A percentile compares a stretch with the other conserved stretches of the same genome.
phyloP scores from a whole-genome alignment of 1,140 invertebrate species.

The Microplitis demolitor region DNA sequence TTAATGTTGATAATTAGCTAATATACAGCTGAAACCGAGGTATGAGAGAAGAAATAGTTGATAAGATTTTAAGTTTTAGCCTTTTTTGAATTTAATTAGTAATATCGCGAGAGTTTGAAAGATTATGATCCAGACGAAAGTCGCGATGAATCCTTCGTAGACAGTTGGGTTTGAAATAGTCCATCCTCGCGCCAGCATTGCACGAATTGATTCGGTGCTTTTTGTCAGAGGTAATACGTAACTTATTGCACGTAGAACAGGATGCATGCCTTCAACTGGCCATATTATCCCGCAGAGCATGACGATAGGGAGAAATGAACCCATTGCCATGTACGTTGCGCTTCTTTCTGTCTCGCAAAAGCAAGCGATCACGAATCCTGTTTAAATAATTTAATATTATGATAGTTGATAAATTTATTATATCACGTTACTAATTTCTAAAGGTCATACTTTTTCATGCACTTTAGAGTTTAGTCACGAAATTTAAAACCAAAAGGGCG shows the following conservation, averaged over 20 bases:
- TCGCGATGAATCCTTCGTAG: slow-evolving; percentile 85
- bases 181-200: slow-evolving; percentile 89
- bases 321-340: slow-evolving; percentile 90
- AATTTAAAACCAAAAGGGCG: no score
- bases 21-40: slow-evolving; percentile 5
- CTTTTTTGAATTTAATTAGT: slow-evolving; percentile 82
- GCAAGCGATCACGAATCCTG: slow-evolving; percentile 87
- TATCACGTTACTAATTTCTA: no score
- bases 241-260: slow-evolving; percentile 76
- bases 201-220: slow-evolving; percentile 88
- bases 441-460: no score
- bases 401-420: no score
- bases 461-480: no score
- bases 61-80: slow-evolving; percentile 57
- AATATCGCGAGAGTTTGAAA: slow-evolving; percentile 81
- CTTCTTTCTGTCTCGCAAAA: slow-evolving; percentile 87
- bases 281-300: slow-evolving; percentile 87
- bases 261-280: slow-evolving; percentile 85
- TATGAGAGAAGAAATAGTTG: slow-evolving; percentile 2
- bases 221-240: slow-evolving; percentile 86
- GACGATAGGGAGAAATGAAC: slow-evolving; percentile 91
- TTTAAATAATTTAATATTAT: slow-evolving; percentile 35
- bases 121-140: slow-evolving; percentile 80
- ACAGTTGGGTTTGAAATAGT: slow-evolving; percentile 74
- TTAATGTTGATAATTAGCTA: background rate